A percentile compares a stretch with the other conserved stretches of the same genome.
Conservation (phyloP, 2,888 invertebrate genomes). For the Tinea semifulvella region DNA sequence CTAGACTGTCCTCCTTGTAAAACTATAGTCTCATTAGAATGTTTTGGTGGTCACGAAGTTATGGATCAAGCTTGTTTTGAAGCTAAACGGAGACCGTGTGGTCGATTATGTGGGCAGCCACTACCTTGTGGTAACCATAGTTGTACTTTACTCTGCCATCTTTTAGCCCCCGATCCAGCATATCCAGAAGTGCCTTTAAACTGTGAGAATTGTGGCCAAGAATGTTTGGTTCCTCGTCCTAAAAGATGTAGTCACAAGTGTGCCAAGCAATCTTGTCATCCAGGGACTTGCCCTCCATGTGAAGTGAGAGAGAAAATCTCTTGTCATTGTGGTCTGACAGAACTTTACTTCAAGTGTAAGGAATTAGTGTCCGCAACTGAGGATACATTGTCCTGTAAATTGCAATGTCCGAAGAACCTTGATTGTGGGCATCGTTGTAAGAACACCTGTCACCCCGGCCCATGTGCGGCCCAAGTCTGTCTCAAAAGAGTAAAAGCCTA, state of each 20-base stretch:
- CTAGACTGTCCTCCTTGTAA: conserved; percentile 78
- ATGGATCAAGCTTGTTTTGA: conserved; percentile 73
- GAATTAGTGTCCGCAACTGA: conserved; percentile 68
- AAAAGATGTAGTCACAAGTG: conserved; percentile 81
- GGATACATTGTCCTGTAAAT: conserved; percentile 73
- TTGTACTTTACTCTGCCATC: conserved; percentile 79
- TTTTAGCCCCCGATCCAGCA: conserved; percentile 30
- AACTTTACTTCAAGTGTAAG: conserved; percentile 77
- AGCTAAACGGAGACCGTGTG: conserved; percentile 79
- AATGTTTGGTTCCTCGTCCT: conserved; percentile 72
- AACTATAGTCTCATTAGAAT: conserved; percentile 74
- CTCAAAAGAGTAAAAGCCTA: conserved; percentile 80
- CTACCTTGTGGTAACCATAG: conserved; percentile 82
- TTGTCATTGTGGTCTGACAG: conserved; percentile 86
- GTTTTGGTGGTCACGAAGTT: conserved; percentile 77
- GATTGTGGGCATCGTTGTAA: conserved; percentile 86
- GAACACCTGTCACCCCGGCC: conserved; percentile 76
- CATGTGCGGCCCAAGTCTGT: conserved; percentile 75
- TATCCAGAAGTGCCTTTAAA: conserved; percentile 55
- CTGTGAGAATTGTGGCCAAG: conserved; percentile 50
- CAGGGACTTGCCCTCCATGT: conserved; percentile 80
- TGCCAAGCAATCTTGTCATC: conserved; percentile 72
- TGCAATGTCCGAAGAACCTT: conserved; percentile 88
- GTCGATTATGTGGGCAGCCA: conserved; percentile 75
- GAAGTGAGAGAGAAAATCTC: conserved; percentile 71